Evolutionary conservation across 2,888 invertebrate genomes (phyloP), one percentile per base, ranked within the genome.

Genomic region (Amphipoea oculea): DNA sequence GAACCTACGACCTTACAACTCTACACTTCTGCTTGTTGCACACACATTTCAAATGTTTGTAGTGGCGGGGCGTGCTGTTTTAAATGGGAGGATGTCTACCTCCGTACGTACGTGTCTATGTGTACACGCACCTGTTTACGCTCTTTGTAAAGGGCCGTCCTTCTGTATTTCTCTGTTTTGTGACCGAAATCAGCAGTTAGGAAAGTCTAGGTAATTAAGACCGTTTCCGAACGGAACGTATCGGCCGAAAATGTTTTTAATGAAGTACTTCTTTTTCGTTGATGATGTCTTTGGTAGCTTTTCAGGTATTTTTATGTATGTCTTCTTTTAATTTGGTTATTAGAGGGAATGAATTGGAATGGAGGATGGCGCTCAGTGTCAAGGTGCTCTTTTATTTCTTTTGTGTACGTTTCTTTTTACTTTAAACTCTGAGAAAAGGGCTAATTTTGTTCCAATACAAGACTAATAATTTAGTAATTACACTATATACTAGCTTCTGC

Each of bases 151-250:
- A 0, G 9, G 45, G 3, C 1, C 0, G 0, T 17, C 1, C 68
- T 80, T 80, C 81, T 74, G 29, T 5, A 4, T 5, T 2, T 29
- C 5, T 36, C 54, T 29, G 6, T n/a, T 14, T 48, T 62, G 57
- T 81, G 68, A n/a, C 73, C 40, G 29, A 67, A 85, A 88, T 87
- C 89, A 86, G 85, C 84, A 82, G 80, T 87, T 81, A 84, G 77
- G 76, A 83, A 78, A 73, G 69, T 82, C 81, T 86, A 82, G 83
- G 85, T 89, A 88, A 85, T 85, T 84, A 87, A 76, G 73, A 72
- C 74, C 54, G 54, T 73, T 79, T 78, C 78, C 74, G 76, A 88
- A 85, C 79, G 20, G 76, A 83, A 88, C 73, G 78, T 86, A 88
- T 88, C 76, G 77, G 67, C 73, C 73, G 75, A 85, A 85, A 84